Evolutionary conservation across 1,140 invertebrate species (phyloP).

Genomic region (Calycopis cecrops): DNA sequence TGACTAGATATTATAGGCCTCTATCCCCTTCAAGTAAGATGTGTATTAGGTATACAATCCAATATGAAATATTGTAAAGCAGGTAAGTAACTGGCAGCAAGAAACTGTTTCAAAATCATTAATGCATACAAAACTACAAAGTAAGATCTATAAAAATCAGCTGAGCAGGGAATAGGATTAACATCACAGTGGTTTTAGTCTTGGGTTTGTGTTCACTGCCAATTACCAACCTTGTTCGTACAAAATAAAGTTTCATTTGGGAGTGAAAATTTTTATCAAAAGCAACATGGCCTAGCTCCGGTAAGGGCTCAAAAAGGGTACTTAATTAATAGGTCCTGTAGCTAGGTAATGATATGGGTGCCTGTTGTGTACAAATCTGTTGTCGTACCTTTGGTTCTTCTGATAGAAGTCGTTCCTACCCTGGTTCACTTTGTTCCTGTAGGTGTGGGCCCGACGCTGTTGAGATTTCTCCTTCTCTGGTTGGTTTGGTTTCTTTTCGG

Average conservation of each 20-base stretch:
- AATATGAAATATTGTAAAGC: conserved; percentile 9
- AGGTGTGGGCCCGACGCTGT: conserved; percentile 48
- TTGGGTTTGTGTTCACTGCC: conserved; percentile 23
- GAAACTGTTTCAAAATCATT: conserved; percentile 16
- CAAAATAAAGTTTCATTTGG: conserved; percentile 13
- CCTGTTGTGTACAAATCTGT: conserved; percentile 51
- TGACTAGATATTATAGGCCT: no score
- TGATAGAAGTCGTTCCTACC: conserved; percentile 51
- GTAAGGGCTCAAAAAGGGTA: conserved; percentile 1
- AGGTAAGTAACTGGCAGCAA: conserved; percentile 10
- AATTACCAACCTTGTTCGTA: conserved; percentile 17
- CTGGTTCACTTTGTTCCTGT: conserved; percentile 50
- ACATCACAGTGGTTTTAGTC: conserved; percentile 30
- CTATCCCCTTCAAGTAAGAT: no score
- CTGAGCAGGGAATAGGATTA: conserved; percentile 23
- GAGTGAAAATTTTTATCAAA: conserved; percentile 14
- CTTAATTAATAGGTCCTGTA: conserved; percentile 58
- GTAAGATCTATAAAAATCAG: conserved; percentile 12
- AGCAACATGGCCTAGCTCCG: conserved; percentile 6
- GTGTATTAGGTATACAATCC: no score
- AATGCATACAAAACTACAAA: conserved; percentile 17
- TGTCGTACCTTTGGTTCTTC: conserved; percentile 61
- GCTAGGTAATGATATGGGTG: conserved; percentile 62
- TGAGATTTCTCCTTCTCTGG: conserved; percentile 34
- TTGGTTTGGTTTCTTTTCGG: conserved; percentile 25